Evolutionary conservation across 64 coral and sea anemone genomes (phyloP).

Genomic region (Orbicella faveolata): DNA sequence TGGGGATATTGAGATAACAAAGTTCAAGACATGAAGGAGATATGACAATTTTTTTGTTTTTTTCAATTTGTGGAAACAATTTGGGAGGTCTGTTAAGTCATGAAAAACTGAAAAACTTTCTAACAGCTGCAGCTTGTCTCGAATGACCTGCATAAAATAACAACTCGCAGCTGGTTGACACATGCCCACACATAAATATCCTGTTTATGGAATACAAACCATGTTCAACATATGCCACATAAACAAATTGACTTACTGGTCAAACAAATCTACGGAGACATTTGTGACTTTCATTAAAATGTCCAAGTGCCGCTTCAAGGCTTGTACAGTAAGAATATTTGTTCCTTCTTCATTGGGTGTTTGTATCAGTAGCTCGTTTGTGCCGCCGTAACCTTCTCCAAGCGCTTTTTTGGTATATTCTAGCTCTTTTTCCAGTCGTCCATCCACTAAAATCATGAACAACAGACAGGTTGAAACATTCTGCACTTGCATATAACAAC

Average conservation of each 20-base stretch:
- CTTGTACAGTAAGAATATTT: slow-evolving; percentile 69
- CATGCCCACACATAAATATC: background rate
- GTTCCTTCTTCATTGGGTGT: slow-evolving; percentile 85
- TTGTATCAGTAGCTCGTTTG: slow-evolving; percentile 87
- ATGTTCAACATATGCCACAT: background rate
- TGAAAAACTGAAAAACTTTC: too few relatives aligned
- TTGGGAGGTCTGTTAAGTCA: too few relatives aligned
- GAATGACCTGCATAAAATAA: background rate
- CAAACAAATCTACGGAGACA: slow-evolving; percentile 73
- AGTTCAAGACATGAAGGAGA: too few relatives aligned
- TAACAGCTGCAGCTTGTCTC: too few relatives aligned
- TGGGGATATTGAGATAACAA: too few relatives aligned
- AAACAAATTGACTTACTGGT: slow-evolving; percentile 60
- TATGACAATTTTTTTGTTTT: too few relatives aligned
- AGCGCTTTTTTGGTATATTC: slow-evolving; percentile 60
- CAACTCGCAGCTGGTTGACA: background rate
- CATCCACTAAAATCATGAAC: slow-evolving; percentile 60
- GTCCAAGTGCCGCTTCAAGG: slow-evolving; percentile 67
- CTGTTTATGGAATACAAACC: background rate
- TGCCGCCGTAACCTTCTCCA: slow-evolving; percentile 59
- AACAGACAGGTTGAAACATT: background rate
- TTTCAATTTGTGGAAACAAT: too few relatives aligned
- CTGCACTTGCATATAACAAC: background rate
- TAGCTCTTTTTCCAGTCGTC: slow-evolving; percentile 82
- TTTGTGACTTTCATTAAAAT: slow-evolving; percentile 66